These are phyloP conservation scores for Tetranychus piercei DNA, from an alignment of 2,888 invertebrate species.

Conservation along the genomic window DNA sequence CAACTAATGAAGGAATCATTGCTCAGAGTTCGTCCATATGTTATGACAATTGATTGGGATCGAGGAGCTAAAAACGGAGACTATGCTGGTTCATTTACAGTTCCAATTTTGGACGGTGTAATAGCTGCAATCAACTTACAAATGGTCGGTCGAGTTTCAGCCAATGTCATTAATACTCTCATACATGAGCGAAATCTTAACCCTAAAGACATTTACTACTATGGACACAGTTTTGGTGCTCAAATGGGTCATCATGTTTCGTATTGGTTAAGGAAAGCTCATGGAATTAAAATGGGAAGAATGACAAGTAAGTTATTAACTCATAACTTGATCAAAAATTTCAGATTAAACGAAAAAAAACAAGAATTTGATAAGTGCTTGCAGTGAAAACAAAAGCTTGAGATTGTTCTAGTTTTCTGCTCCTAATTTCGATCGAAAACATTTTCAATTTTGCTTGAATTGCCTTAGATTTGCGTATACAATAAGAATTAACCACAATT, in stretches of 20 bases:
- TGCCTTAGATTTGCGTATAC: neutral
- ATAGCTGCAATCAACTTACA: neutral
- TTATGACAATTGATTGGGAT: constrained; percentile 5
- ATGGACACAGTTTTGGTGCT: neutral
- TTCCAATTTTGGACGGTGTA: neutral
- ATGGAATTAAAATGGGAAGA: neutral
- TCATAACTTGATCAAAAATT: neutral
- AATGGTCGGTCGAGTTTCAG: neutral
- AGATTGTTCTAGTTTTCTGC: too few relatives aligned
- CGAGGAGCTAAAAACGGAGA: constrained; percentile 6
- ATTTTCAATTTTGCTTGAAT: too few relatives aligned
- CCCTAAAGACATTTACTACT: neutral
- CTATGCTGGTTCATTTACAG: neutral
- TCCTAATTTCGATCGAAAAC: too few relatives aligned
- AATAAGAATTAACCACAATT: neutral
- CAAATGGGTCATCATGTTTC: constrained; percentile 7
- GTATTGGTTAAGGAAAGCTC: neutral
- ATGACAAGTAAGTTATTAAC: neutral
- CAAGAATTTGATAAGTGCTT: too few relatives aligned
- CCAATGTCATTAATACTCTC: neutral
- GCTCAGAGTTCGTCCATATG: neutral
- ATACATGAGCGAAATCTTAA: neutral
- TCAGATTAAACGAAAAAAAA: neutral
- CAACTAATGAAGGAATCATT: constrained; percentile 1
- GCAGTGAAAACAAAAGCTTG: too few relatives aligned